Conservation (phyloP, 1,140 invertebrate genomes). For the Acromyrmex heyeri region DNA sequence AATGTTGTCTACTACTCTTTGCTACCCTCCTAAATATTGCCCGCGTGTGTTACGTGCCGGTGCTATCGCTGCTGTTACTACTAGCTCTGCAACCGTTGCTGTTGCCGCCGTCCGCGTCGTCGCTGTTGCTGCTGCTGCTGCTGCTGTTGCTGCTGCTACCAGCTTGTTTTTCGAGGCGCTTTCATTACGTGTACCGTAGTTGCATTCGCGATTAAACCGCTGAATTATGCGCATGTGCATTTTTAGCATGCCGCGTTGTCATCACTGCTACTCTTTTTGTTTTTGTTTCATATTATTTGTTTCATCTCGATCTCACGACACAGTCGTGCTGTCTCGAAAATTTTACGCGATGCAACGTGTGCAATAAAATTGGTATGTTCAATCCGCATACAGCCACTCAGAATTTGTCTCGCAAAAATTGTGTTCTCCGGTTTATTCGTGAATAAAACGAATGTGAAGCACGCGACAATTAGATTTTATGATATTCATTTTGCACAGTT, state of each 20-base stretch:
- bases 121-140: conserved; percentile 32
- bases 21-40: conserved; percentile 70
- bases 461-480: not conserved
- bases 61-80: conserved; percentile 68
- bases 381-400: not conserved
- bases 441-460: not conserved
- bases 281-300: conserved; percentile 49
- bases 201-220: conserved; percentile 83
- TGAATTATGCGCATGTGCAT: conserved; percentile 84
- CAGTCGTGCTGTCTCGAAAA: conserved; percentile 36
- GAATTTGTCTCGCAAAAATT: conserved; percentile 16
- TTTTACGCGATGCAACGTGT: conserved; percentile 28
- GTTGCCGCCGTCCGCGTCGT: conserved; percentile 7
- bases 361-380: conserved; percentile 42
- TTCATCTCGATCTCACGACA: conserved; percentile 40
- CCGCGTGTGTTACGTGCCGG: conserved; percentile 65
- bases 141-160: conserved; percentile 64
- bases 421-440: not conserved
- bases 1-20: conserved; percentile 78
- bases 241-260: conserved; percentile 77
- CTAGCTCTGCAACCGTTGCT: conserved; percentile 33
- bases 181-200: conserved; percentile 82
- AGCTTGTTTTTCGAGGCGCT: conserved; percentile 83
- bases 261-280: conserved; percentile 64
- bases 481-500: not conserved